These are phyloP conservation scores for Gasterosteus aculeatus DNA, from an alignment of 2,113 vertebrate genomes.

Conservation along the genomic window DNA sequence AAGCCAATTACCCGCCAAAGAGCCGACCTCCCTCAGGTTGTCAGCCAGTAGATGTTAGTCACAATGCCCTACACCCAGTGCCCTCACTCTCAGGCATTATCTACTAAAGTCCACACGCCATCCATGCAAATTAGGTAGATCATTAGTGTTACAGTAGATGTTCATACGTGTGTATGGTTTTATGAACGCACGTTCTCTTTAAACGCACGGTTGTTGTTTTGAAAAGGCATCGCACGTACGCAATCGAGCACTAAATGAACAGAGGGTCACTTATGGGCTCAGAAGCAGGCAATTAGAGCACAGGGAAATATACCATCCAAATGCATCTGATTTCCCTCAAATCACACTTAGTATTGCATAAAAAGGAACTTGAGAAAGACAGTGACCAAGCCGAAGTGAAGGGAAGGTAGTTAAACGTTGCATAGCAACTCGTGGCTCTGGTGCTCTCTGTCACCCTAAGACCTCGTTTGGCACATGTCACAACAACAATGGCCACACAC, in stretches of 20 bases:
- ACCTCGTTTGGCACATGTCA: constrained; percentile 29
- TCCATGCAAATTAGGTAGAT: constrained; percentile 16
- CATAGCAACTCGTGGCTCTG: constrained; percentile 69
- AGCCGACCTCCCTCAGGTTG: constrained; percentile 32
- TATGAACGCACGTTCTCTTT: constrained; percentile 4
- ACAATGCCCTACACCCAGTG: background rate
- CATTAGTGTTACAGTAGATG: background rate
- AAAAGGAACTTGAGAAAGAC: constrained; percentile 24
- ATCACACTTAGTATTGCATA: constrained; percentile 22
- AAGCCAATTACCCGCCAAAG: constrained; percentile 41
- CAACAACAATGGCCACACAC: constrained; percentile 4
- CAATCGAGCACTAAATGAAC: constrained; percentile 40
- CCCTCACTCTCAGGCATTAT: background rate
- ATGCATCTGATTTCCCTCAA: constrained; percentile 16
- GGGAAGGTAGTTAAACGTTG: constrained; percentile 38
- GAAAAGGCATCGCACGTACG: constrained; percentile 30
- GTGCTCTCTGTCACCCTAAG: constrained; percentile 55
- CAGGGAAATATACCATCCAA: constrained; percentile 6
- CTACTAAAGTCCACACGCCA: background rate
- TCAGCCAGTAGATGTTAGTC: constrained; percentile 38
- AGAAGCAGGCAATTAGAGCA: constrained; percentile 43
- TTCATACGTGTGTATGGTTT: constrained; percentile 25
- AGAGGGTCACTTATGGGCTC: constrained; percentile 34
- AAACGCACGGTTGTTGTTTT: constrained; percentile 22
- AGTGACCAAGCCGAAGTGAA: constrained; percentile 18